Percentiles rank a stretch among this genome's conserved stretches.
phyloP scores from a whole-genome alignment of 2,797 vertebrate genomes.

The Geotrypetes seraphini region DNA sequence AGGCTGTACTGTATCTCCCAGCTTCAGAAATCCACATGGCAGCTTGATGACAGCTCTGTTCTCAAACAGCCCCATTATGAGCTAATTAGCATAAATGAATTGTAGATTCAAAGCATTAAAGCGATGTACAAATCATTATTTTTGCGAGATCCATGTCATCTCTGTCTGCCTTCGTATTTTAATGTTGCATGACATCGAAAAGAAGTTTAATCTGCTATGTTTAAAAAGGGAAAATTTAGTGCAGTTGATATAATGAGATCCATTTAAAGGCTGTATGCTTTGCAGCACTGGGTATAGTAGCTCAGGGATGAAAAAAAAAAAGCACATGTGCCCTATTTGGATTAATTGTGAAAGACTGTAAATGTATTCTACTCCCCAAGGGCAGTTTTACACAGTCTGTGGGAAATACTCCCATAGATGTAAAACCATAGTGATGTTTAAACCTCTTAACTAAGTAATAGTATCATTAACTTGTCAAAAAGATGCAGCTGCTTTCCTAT shows the following conservation, averaged over 20 bases:
- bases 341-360: slow-evolving; percentile 53
- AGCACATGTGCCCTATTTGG: slow-evolving; percentile 52
- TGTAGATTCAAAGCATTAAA: slow-evolving; percentile 69
- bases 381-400: slow-evolving; percentile 42
- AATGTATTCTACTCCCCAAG: slow-evolving; percentile 48
- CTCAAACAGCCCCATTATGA: slow-evolving; percentile 61
- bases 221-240: slow-evolving; percentile 49
- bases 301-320: slow-evolving; percentile 24
- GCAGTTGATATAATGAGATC: slow-evolving; percentile 54
- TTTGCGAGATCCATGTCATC: slow-evolving; percentile 66
- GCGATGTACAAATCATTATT: slow-evolving; percentile 73
- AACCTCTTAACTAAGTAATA: slow-evolving; percentile 3
- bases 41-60: slow-evolving; percentile 61
- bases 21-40: slow-evolving; percentile 49
- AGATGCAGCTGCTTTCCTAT: not conserved
- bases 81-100: slow-evolving; percentile 72
- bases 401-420: slow-evolving; percentile 27
- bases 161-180: slow-evolving; percentile 58
- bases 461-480: not conserved
- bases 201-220: slow-evolving; percentile 53
- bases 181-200: slow-evolving; percentile 66
- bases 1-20: slow-evolving; percentile 32
- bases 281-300: slow-evolving; percentile 45
- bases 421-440: slow-evolving; percentile 38
- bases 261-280: slow-evolving; percentile 52